Base-by-base conservation (phyloP, 2,797 vertebrate species). In the Calcarius lapponicus region DNA sequence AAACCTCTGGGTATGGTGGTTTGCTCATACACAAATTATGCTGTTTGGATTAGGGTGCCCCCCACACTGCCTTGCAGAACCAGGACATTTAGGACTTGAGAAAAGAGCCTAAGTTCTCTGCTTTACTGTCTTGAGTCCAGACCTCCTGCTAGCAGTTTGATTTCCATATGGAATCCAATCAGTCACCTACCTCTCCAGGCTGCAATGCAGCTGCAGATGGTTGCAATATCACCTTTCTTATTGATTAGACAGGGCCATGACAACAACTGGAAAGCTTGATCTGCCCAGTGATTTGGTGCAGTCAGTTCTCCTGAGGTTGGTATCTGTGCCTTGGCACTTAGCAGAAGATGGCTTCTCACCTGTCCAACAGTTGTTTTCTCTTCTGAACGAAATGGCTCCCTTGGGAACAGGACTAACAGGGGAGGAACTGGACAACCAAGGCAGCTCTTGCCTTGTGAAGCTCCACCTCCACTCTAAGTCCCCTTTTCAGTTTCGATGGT, bases 1-100 rank as follows among this genome's bases (percentile, higher is more conserved):
- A 71, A 80, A 29, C 16, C 1, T 1, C 17, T 10, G 3, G 16
- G 2, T 47, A 6, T 2, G 1, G 25, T 43, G 42, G 26, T 65
- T 85, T 73, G 9, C 9, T 58, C 19, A 14, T 13, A 45, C 11
- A 64, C 53, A 87, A 87, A 61, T 28, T 0, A 40, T 17, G 14
- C 22, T 73, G 24, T 70, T 86, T 61, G 20, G 26, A 20, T 70
- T 73, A 50, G 17, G 6, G 22, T 62, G 16, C 9, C 43, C 32
- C 56, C 7, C 4, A 6, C 0, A 0, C 17, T 69, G 32, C n/a
- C 18, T 61, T 64, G 17, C 26, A 76, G 47, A 89, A 86, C 47
- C 7, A 9, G 17, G 21, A 42, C 3, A 1, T 60, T 48, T 60
- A 26, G 19, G 17, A 31, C 31, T 66, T 54, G 13, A 64, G 53